Percentiles rank a stretch among this genome's conserved stretches.
These are phyloP conservation scores for Toxonevra muliebris DNA, from an alignment of 2,888 invertebrate species.

Conservation along the genomic window DNA sequence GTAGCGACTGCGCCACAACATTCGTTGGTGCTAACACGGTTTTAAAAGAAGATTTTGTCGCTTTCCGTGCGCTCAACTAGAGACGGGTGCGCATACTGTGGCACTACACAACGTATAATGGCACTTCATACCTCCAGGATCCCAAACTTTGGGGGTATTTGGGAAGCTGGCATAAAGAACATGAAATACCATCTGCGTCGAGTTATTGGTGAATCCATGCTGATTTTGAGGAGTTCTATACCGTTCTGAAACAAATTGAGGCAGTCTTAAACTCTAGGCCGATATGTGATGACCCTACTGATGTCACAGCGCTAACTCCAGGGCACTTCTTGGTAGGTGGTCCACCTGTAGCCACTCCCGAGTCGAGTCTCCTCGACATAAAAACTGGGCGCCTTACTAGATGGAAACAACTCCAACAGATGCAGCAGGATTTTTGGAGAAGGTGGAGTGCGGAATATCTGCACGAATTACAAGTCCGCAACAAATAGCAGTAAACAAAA, in stretches of 20 bases:
- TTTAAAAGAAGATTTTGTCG: neutral
- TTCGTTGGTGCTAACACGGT: slow-evolving; percentile 16
- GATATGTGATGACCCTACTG: slow-evolving; percentile 1
- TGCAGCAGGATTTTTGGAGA: slow-evolving; percentile 8
- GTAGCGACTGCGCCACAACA: slow-evolving; percentile 22
- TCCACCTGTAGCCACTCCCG: neutral
- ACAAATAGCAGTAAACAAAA: neutral
- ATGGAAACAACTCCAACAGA: slow-evolving; percentile 1
- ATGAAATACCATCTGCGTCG: slow-evolving; percentile 12
- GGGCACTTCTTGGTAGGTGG: slow-evolving; percentile 2
- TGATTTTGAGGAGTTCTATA: slow-evolving; percentile 13
- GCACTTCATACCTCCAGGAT: slow-evolving; percentile 17
- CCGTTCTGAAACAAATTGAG: slow-evolving; percentile 8
- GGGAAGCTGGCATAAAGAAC: slow-evolving; percentile 15
- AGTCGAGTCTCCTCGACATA: neutral
- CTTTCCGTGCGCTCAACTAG: slow-evolving; percentile 1
- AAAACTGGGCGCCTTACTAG: neutral
- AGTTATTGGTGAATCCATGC: neutral
- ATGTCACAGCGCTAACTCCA: neutral
- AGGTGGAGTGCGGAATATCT: slow-evolving; percentile 6
- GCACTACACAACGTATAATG: neutral
- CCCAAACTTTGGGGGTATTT: slow-evolving; percentile 19
- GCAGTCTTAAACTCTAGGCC: slow-evolving; percentile 3
- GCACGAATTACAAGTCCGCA: neutral
- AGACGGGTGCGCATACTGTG: neutral